Percentiles rank a stretch among this genome's conserved stretches.
phyloP scores from a whole-genome alignment of 1,140 invertebrate species.

The Myzus persicae region DNA sequence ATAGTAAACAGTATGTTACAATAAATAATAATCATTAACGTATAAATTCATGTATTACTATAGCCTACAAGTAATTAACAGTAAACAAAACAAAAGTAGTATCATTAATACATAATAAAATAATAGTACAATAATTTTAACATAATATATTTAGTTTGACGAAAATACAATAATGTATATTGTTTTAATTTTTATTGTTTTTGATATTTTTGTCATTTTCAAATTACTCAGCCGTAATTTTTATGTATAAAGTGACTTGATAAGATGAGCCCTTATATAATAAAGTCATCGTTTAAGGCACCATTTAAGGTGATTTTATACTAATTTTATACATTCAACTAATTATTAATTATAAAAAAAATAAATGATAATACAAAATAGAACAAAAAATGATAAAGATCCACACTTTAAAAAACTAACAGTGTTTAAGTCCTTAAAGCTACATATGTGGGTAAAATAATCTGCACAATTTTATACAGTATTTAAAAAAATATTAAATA shows the following conservation, averaged over 20 bases:
- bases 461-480: not conserved
- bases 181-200: not conserved
- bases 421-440: slow-evolving; percentile 43
- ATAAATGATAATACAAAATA: not conserved
- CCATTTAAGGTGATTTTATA: slow-evolving; percentile 14
- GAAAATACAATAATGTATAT: slow-evolving; percentile 28
- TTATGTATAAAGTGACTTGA: not conserved
- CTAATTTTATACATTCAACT: not conserved
- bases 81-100: not conserved
- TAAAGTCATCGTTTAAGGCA: slow-evolving; percentile 42
- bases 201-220: not conserved
- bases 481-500: not conserved
- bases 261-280: not conserved
- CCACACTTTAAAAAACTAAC: slow-evolving; percentile 41
- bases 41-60: not conserved
- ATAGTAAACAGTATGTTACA: not conserved
- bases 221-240: slow-evolving; percentile 40
- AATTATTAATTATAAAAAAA: not conserved
- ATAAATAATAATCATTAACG: not conserved
- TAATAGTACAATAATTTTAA: not conserved
- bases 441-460: not conserved
- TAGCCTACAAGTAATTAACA: not conserved
- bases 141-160: not conserved
- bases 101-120: not conserved
- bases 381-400: slow-evolving; percentile 4